Evolutionary conservation across 2,113 vertebrate species (phyloP), one percentile per base, ranked within the genome.

Genomic region (Sialia sialis): DNA sequence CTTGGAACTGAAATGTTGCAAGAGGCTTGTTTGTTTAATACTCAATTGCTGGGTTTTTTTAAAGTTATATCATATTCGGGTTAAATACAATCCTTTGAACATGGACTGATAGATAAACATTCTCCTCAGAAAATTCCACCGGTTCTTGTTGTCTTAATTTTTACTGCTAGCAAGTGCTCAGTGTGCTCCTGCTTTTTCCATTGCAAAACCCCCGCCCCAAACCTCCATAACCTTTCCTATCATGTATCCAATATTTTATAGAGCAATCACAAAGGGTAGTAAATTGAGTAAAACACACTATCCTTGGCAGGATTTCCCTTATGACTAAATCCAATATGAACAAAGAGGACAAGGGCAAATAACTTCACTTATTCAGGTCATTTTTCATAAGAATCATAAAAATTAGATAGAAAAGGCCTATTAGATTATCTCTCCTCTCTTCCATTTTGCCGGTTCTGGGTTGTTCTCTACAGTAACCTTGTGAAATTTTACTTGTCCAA

Each of bases 321-420:
- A 54, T 87, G 93, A 93, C 82, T 94, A 51, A 87, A 94, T 91
- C 86, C 84, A 67, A 32, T 83, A 76, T 74, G 89, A 97, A 77
- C 84, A 95, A 91, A 90, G 89, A 94, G 95, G 94, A 93, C 94
- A 94, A 97, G 95, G 95, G 95, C 96, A 95, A 95, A 95, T 82
- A 97, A 92, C 93, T 91, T 90, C 91, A 89, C 74, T 94, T 94
- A 94, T 94, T 89, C 87, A 91, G 94, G 93, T 95, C 94, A 74
- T 95, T 97, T 95, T 85, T 96, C 90, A 93, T 73, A 64, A 67
- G 84, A 73, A 83, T 90, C 74, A 67, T 95, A 21, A 91, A 90
- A 94, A 70, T 87, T 85, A 74, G 75, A 73, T 63, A 58, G 89
- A 79, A 74, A 63, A 87, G 75, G 13, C 82, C 78, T 55, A 55